Conservation (phyloP, 2,888 invertebrate genomes). For the Andrena marginata region DNA sequence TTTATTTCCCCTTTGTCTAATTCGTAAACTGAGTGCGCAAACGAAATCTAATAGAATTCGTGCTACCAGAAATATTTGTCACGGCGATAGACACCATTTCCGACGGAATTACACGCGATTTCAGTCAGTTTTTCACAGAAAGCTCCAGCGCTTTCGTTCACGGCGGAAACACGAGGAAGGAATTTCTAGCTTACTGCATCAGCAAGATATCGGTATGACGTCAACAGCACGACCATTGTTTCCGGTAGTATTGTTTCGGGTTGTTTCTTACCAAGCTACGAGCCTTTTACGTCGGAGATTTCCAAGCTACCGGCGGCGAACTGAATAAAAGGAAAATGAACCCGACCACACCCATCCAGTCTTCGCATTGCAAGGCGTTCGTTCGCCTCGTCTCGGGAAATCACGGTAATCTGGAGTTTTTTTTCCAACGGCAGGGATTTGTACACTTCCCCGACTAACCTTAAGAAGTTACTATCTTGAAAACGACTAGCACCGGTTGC, state of each 20-base stretch:
- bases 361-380: slow-evolving; percentile 61
- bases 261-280: slow-evolving; percentile 64
- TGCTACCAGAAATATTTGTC: too few relatives aligned
- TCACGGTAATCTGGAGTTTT: slow-evolving; percentile 64
- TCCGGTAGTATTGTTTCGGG: slow-evolving; percentile 71
- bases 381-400: slow-evolving; percentile 66
- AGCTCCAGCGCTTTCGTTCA: not conserved
- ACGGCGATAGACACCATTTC: not conserved
- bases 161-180: slow-evolving; percentile 24
- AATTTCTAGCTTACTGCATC: slow-evolving; percentile 38
- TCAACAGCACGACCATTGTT: slow-evolving; percentile 65
- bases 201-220: slow-evolving; percentile 59
- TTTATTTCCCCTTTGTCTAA: too few relatives aligned
- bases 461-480: slow-evolving; percentile 49
- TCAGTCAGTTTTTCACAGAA: not conserved
- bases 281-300: slow-evolving; percentile 64
- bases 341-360: slow-evolving; percentile 63
- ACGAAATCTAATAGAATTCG: too few relatives aligned
- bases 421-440: slow-evolving; percentile 28
- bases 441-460: slow-evolving; percentile 36
- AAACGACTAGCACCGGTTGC: slow-evolving; percentile 8
- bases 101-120: not conserved
- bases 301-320: slow-evolving; percentile 57
- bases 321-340: slow-evolving; percentile 74
- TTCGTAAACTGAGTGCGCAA: too few relatives aligned